These are phyloP conservation scores for Drosophila serrata DNA, from an alignment of 1,140 invertebrate genomes.

Conservation along the genomic window DNA sequence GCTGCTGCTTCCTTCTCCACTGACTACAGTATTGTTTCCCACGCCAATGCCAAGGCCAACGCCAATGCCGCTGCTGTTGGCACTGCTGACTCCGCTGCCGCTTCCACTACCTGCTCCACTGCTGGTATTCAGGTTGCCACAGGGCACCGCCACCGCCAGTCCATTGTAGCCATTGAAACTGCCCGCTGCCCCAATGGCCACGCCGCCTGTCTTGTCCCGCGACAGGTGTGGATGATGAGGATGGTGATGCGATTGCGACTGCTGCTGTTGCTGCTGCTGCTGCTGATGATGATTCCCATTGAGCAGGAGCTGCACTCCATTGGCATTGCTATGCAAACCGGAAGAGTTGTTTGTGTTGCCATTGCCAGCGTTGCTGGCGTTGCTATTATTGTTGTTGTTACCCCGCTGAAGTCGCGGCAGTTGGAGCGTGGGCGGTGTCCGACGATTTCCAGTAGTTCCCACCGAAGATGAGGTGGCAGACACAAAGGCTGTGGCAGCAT, in stretches of 20 bases:
- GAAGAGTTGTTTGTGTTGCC: slow-evolving; percentile 9
- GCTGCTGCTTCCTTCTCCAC: neutral
- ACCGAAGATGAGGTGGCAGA: slow-evolving; percentile 3
- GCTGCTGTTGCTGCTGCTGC: slow-evolving; percentile 42
- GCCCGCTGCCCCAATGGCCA: slow-evolving; percentile 59
- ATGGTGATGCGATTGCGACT: slow-evolving; percentile 10
- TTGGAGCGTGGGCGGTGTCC: slow-evolving; percentile 60
- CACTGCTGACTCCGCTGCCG: slow-evolving; percentile 35
- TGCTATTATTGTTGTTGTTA: slow-evolving; percentile 22
- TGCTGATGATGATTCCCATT: slow-evolving; percentile 57
- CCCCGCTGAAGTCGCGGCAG: slow-evolving; percentile 60
- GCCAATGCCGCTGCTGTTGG: slow-evolving; percentile 36
- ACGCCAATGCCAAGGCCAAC: slow-evolving; percentile 3
- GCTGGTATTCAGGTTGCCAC: slow-evolving; percentile 29
- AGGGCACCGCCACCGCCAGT: slow-evolving; percentile 35
- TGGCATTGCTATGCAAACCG: slow-evolving; percentile 1
- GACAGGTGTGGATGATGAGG: slow-evolving; percentile 10
- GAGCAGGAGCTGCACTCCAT: slow-evolving; percentile 61
- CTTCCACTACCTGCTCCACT: slow-evolving; percentile 10
- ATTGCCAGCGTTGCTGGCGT: neutral
- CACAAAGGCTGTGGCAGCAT: slow-evolving; percentile 36
- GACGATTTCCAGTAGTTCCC: slow-evolving; percentile 21
- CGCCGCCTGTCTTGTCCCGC: slow-evolving; percentile 32
- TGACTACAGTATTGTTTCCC: neutral
- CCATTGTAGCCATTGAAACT: slow-evolving; percentile 73